A percentile compares a stretch with the other conserved stretches of the same genome.
Evolutionary conservation across 1,140 invertebrate genomes (phyloP).

Genomic region (Drosophila pachea): DNA sequence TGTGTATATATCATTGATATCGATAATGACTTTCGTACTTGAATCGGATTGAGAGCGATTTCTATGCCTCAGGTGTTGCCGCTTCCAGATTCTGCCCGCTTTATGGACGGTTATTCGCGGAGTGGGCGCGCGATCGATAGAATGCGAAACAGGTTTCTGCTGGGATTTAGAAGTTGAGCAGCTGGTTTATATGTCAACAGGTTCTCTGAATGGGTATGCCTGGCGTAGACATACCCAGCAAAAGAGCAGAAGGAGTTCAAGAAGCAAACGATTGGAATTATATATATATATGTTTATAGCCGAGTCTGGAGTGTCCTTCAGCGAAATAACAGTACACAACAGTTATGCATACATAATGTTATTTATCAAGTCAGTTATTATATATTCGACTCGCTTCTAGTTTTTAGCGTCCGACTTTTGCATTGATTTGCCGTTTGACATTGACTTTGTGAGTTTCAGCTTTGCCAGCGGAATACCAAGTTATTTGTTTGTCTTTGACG

Average conservation of each 20-base stretch:
- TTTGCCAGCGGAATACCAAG: conserved; percentile 20
- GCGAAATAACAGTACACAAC: conserved; percentile 40
- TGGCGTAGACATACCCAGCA: not conserved
- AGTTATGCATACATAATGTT: conserved; percentile 45
- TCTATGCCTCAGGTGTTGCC: conserved; percentile 48
- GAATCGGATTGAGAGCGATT: conserved; percentile 33
- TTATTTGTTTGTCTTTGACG: conserved; percentile 32
- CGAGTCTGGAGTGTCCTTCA: conserved; percentile 6
- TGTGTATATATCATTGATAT: not conserved
- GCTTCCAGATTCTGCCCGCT: conserved; percentile 8
- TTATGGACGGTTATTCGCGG: conserved; percentile 22
- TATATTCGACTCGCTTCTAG: conserved; percentile 33
- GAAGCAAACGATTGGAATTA: not conserved
- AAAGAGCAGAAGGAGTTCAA: no score
- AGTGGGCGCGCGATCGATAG: conserved; percentile 23
- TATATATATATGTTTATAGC: no score
- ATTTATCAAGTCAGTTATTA: conserved; percentile 31
- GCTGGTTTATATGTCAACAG: conserved; percentile 40
- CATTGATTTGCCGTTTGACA: conserved; percentile 37
- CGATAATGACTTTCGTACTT: not conserved
- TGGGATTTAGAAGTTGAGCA: not conserved
- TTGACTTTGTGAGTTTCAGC: conserved; percentile 37
- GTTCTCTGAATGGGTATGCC: not conserved
- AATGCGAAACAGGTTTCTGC: conserved; percentile 36
- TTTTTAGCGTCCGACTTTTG: conserved; percentile 9